Evolutionary conservation across 2,113 vertebrate species (phyloP), one percentile per base, ranked within the genome.

Genomic region (Marmota flaviventris): DNA sequence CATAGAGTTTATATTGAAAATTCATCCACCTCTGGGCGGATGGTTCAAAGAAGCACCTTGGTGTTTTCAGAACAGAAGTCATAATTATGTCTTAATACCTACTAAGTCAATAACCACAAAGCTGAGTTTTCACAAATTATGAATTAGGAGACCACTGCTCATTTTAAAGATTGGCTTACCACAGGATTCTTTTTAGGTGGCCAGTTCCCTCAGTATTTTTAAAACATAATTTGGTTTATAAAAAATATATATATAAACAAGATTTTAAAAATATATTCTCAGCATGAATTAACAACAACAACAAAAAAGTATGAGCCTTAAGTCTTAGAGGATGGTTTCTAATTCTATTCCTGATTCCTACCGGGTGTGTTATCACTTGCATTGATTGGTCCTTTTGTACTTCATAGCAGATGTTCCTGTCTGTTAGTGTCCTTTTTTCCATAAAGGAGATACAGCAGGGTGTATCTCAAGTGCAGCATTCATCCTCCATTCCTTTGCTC

Each of bases 91-190:
- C 85, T 45, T 0, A 5, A 85, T 25, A 34, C 45, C 24, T 0
- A 78, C 73, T 53, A 32, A 91, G 75, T 86, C 78, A 58, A n/a
- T 61, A 81, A 91, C 53, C 25, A 39, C 70, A 61, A 58, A 79
- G 73, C 58, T 70, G 72, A 69, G 72, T 89, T 79, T 89, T 83
- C 76, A 92, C 61, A 61, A 65, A 89, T 85, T 45, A 25, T 5
- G 48, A 91, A 27, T 91, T 79, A 83, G 63, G 48, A 87, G 65
- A 88, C 51, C 67, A 69, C 63, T 78, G 27, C 65, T 92, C 70
- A 73, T 95, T 97, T 94, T 94, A 56, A 22, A 94, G 32, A 86
- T 96, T 45, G 45, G 39, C 63, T 97, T 93, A 73, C 58, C n/a
- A 91, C 25, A 14, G 85, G 61, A 83, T 95, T 97, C 70, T 51